A percentile compares a stretch with the other conserved stretches of the same genome.
phyloP scores from a whole-genome alignment of 2,797 vertebrate species.

The Lepidocolaptes lacrymiger region DNA sequence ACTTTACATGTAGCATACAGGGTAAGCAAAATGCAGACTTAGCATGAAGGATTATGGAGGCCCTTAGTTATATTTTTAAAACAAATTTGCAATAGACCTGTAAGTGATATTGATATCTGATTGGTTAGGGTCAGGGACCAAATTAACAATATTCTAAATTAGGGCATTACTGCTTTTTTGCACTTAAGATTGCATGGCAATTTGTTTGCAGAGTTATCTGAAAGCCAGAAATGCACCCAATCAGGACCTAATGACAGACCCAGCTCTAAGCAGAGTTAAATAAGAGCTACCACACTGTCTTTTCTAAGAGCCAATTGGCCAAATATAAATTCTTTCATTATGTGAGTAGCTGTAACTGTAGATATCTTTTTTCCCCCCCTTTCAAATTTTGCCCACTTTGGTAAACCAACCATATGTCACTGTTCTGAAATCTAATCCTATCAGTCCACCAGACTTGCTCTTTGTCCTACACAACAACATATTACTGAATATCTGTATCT shows the following conservation, averaged over 20 bases:
- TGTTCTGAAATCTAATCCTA: conserved; percentile 79
- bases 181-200: background rate
- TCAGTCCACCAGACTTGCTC: conserved; percentile 70
- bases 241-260: background rate
- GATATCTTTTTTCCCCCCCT: conserved; percentile 33
- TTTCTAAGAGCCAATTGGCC: background rate
- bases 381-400: conserved; percentile 72
- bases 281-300: background rate
- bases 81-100: background rate
- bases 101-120: background rate
- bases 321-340: conserved; percentile 31
- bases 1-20: conserved; percentile 57
- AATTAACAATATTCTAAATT: conserved; percentile 37
- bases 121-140: background rate
- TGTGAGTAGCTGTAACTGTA: conserved; percentile 44
- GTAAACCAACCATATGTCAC: conserved; percentile 80
- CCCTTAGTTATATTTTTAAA: background rate
- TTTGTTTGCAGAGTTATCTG: background rate
- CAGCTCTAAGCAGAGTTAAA: background rate
- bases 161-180: background rate
- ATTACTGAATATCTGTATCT: conserved; percentile 80
- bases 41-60: background rate
- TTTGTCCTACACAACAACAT: conserved; percentile 76
- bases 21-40: conserved; percentile 55
- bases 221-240: background rate